Percentiles rank a stretch among this genome's conserved stretches.
These are phyloP conservation scores for Epsilonema sp. DNA, from an alignment of 2,888 invertebrate species.

Conservation along the genomic window DNA sequence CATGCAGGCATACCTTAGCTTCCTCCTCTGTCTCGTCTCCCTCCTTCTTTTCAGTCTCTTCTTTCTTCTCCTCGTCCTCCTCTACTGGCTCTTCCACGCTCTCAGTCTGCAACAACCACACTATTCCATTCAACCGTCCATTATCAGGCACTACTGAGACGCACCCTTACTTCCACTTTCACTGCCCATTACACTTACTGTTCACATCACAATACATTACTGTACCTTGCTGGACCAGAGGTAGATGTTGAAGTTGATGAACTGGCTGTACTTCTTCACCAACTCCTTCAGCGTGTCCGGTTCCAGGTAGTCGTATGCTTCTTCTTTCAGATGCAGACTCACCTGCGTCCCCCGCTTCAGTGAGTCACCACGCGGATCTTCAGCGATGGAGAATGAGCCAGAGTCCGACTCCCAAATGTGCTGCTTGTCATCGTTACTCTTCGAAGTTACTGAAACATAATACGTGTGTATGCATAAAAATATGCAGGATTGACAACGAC, in stretches of 20 bases:
- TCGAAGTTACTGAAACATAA: conserved; percentile 56
- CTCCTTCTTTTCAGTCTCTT: conserved; percentile 16
- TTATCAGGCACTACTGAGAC: too few species aligned
- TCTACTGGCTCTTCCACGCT: conserved; percentile 50
- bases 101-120: conserved; percentile 41
- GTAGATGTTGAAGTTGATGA: conserved; percentile 96
- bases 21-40: conserved; percentile 17
- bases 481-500: too few species aligned
- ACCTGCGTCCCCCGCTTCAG: conserved; percentile 62
- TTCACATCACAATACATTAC: too few species aligned
- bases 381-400: conserved; percentile 59
- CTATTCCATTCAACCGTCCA: too few species aligned
- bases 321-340: conserved; percentile 78
- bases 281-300: conserved; percentile 67
- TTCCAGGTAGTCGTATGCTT: conserved; percentile 86
- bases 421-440: conserved; percentile 77
- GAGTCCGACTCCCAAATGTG: conserved; percentile 98
- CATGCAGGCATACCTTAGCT: conserved; percentile 7
- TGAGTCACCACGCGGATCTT: conserved; percentile 75
- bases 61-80: conserved; percentile 33
- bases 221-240: conserved; percentile 62
- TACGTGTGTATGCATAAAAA: too few species aligned
- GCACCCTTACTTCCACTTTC: too few species aligned
- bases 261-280: conserved; percentile 94
- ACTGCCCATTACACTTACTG: too few species aligned